Evolutionary conservation across 64 coral and sea anemone species (phyloP).

Genomic region (Porites australiensis): DNA sequence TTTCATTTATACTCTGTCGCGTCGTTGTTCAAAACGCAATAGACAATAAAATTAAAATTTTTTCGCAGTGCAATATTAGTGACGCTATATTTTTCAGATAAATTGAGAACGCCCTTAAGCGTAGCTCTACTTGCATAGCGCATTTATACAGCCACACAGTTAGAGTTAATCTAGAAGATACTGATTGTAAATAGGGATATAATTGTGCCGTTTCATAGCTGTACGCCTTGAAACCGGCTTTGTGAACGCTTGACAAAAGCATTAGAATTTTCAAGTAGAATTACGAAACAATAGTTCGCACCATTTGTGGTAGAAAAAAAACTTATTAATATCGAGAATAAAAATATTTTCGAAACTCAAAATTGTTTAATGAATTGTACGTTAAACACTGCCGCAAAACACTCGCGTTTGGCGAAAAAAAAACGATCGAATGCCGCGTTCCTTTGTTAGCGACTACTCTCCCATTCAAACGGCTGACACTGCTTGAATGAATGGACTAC

Average conservation of each 20-base stretch:
- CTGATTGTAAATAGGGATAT: constrained; percentile 53
- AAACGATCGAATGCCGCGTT: neutral
- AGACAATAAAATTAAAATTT: constrained; percentile 17
- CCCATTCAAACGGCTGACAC: constrained; percentile 40
- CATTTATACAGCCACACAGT: constrained; percentile 15
- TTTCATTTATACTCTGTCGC: constrained; percentile 14
- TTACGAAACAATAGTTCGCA: constrained; percentile 13
- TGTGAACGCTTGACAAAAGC: constrained; percentile 44
- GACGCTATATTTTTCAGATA: constrained; percentile 20
- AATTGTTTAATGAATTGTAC: constrained; percentile 22
- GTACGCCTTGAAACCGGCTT: constrained; percentile 40
- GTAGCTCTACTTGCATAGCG: neutral
- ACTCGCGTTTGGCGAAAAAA: neutral
- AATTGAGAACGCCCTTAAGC: constrained; percentile 39
- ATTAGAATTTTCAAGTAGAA: constrained; percentile 26
- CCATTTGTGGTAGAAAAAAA: constrained; percentile 42
- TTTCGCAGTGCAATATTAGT: constrained; percentile 37
- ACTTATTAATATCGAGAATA: constrained; percentile 16
- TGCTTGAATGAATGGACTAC: constrained; percentile 32
- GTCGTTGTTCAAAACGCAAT: neutral
- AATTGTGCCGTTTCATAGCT: constrained; percentile 30
- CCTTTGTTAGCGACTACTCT: constrained; percentile 1
- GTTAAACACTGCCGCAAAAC: neutral
- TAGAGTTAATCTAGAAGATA: constrained; percentile 55
- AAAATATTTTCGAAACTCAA: neutral